A percentile compares a stretch with the other conserved stretches of the same genome.
phyloP scores from a whole-genome alignment of 2,888 invertebrate species.

The Zeuzera pyrina region DNA sequence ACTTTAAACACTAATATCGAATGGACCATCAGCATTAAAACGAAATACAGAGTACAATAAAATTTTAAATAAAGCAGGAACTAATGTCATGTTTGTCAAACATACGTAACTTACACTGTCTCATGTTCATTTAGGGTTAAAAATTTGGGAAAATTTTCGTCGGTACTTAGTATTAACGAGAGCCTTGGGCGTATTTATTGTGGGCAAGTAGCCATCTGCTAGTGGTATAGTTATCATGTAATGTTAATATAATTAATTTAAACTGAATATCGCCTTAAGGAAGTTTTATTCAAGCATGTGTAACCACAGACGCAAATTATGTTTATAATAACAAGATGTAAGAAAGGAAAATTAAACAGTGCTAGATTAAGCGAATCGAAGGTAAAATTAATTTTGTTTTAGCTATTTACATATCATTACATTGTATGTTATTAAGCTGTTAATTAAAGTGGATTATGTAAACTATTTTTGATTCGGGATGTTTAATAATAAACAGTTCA shows the following conservation, averaged over 20 bases:
- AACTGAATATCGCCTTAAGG: too few species aligned
- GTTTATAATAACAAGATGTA: not conserved
- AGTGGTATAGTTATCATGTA: constrained; percentile 19
- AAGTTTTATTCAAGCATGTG: not conserved
- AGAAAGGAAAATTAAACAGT: too few species aligned
- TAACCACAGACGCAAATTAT: too few species aligned
- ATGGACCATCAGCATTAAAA: constrained; percentile 33
- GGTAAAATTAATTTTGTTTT: constrained; percentile 20
- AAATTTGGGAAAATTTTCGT: too few species aligned
- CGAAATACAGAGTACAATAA: too few species aligned
- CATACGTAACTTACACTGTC: not conserved
- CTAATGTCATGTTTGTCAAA: too few species aligned
- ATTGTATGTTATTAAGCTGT: constrained; percentile 24
- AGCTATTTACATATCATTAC: constrained; percentile 11
- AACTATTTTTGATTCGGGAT: too few species aligned
- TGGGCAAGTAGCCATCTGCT: constrained; percentile 20
- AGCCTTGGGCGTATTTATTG: constrained; percentile 21
- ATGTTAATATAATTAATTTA: too few species aligned
- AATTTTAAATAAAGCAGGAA: too few species aligned
- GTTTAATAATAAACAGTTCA: too few species aligned
- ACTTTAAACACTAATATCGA: constrained; percentile 33
- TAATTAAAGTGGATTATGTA: constrained; percentile 19
- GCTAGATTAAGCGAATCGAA: too few species aligned
- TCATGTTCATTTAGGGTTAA: not conserved
- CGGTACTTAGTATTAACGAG: too few species aligned